Percentiles rank a stretch among this genome's conserved stretches.
phyloP scores from a whole-genome alignment of 64 coral and sea anemone species.

The Actinia equina region DNA sequence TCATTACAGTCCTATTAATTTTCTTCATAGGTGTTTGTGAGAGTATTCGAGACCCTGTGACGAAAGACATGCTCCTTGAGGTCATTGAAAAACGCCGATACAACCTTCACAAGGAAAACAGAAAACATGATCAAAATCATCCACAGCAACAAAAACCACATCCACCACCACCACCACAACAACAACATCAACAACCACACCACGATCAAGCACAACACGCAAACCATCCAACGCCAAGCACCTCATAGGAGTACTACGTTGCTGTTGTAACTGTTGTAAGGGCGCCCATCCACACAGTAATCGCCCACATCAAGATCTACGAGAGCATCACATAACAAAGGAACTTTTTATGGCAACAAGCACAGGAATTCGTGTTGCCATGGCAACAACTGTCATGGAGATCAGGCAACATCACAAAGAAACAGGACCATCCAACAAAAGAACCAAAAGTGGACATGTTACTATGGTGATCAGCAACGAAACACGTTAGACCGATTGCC shows the following conservation, averaged over 20 bases:
- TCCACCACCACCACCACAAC: not conserved
- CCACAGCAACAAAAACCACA: not conserved
- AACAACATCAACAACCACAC: not conserved
- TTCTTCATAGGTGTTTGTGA: conserved; percentile 78
- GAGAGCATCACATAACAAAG: no score
- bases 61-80: conserved; percentile 74
- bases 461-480: not conserved
- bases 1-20: not conserved
- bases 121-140: conserved; percentile 14
- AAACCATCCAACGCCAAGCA: not conserved
- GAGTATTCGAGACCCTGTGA: conserved; percentile 88
- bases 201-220: not conserved
- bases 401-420: no score
- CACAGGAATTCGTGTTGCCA: not conserved
- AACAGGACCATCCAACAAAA: no score
- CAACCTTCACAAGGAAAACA: not conserved
- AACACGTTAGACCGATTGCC: no score
- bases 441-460: no score
- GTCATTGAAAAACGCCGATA: conserved; percentile 84
- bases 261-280: not conserved
- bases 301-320: no score
- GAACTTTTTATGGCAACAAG: no score
- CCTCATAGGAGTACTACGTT: not conserved
- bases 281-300: no score
- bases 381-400: not conserved